Base-by-base conservation (phyloP, 1,140 invertebrate species). In the Solenopsis invicta region DNA sequence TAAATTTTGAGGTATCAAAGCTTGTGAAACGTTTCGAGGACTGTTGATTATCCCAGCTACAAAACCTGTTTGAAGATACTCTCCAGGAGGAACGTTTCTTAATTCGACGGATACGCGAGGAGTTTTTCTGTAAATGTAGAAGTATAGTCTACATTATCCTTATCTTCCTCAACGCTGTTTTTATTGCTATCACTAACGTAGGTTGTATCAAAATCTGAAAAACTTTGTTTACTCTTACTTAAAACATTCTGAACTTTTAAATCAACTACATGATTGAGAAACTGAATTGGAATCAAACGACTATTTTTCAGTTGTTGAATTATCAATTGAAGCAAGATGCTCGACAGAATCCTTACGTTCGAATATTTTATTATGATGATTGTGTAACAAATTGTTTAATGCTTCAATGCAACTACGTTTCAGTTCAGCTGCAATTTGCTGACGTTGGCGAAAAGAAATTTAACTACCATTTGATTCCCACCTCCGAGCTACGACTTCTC, bases 361-460 rank as follows among this genome's bases (percentile, higher is more conserved):
- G 21, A 24, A 21, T 24, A 24, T 24, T 59, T 24, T 59, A 24
- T 59, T 56, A 56, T 10, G n/a, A 54, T 18, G 2, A 59, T 4
- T 59, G 21, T 4, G 10, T 59, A 59, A 59, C 12, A 24, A 59
- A 59, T 24, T 24, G 4, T 24, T 24, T 59, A 21, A 59, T 59
- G 21, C 2, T 4, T 59, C 21, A 24, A 59, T 12, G 56, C 21
- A 21, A 59, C 3, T 59, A 13, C 21, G 56, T 59, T 0, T 59
- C 10, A 59, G 4, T 24, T 59, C 56, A 59, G 56, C 21, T 59
- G 21, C 56, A 59, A 59, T 59, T 59, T 21, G 21, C 10, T 59
- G 56, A 56, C 54, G 54, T 56, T 56, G 54, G 24, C 56, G 21
- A 59, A 21, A 59, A 59, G 56, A 59, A 59, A 59, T 59, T n/a